Conservation (phyloP, 2,888 invertebrate species). For the Ichneumon xanthorius region DNA sequence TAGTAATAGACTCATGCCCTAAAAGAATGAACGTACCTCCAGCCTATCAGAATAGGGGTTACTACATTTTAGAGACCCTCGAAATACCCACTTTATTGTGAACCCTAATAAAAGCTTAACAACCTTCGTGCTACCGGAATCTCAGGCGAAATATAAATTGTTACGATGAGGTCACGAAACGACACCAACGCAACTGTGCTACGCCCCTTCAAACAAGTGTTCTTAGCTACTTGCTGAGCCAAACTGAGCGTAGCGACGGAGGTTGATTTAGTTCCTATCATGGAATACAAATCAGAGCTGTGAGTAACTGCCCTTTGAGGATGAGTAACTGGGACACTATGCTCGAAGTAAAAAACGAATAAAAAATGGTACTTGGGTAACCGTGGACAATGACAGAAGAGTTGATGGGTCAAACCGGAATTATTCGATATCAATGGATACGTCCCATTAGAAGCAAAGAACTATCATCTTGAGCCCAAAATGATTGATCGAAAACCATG, state of each 20-base stretch:
- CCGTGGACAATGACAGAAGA: background rate
- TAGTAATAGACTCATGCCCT: background rate
- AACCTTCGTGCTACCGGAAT: conserved; percentile 4
- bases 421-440: conserved; percentile 28
- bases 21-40: background rate
- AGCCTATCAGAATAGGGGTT: background rate
- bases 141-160: background rate
- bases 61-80: background rate
- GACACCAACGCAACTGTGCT: background rate
- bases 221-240: background rate
- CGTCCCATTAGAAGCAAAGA: conserved; percentile 46
- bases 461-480: conserved; percentile 8
- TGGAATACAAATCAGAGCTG: background rate
- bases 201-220: background rate
- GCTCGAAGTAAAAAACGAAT: background rate
- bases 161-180: background rate
- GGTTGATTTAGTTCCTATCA: background rate
- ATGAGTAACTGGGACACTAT: background rate
- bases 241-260: background rate
- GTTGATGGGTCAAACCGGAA: background rate
- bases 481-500: conserved; percentile 63
- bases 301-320: background rate
- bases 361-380: conserved; percentile 19
- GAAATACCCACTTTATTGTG: background rate
- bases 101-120: background rate